Base-by-base conservation (phyloP, 1,140 invertebrate species). In the Drosophila pectinifera region DNA sequence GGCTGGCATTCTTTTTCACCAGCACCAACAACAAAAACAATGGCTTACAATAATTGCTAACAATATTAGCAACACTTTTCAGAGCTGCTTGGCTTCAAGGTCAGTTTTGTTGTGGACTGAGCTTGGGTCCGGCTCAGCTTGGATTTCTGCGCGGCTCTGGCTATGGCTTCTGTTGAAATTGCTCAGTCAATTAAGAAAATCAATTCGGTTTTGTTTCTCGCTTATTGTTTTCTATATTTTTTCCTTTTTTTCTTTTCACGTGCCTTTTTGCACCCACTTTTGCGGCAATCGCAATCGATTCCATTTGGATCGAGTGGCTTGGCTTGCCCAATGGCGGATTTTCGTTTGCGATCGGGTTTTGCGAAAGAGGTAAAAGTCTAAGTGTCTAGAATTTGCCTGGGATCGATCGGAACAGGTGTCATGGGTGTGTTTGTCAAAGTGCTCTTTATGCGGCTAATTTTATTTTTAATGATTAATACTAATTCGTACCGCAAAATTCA, bases 111-210 rank as follows among this genome's bases (percentile, higher is more conserved):
- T 86, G 78, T 68, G 58, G 62, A 51, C 49, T 56, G 14, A 51
- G 16, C 48, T 18, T 16, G 73, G 41, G 74, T 83, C 48, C 49
- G 69, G 65, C 62, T 64, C 22, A 26, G 58, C 31, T 26, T 56
- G 49, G 64, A 22, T 56, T 34, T 80, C 58, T 43, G 57, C 48
- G 26, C 38, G 53, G 51, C 38, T 68, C 31, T 45, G 61, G 31
- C 39, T 67, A 43, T 39, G 45, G 59, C 43, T 78, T 61, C 70
- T 86, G 83, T 79, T 86, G 83, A 80, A 83, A 80, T 57, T 89
- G 83, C 59, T 77, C 63, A 83, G 84, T 77, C 84, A 89, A 89
- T 88, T 89, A 89, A 80, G 79, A 82, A 88, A 88, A 86, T 86
- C 75, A 79, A 73, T 82, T 86, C 64, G 42, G 78, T 69, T 82